phyloP scores from a whole-genome alignment of 2,797 vertebrate genomes.

The Crenichthys baileyi region DNA sequence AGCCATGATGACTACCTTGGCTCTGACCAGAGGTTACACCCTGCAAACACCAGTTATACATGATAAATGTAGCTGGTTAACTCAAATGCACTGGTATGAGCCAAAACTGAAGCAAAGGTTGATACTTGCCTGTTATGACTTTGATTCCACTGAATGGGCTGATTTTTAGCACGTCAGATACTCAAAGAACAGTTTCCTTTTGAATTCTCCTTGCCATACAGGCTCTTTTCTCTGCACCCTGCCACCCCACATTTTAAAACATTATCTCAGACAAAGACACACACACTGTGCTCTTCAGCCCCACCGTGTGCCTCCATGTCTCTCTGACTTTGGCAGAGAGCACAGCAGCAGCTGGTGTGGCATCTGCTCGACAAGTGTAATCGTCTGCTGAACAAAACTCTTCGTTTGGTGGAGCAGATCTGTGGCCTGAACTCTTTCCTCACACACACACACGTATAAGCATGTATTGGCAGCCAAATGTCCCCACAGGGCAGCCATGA shows the following conservation, averaged over 20 bases:
- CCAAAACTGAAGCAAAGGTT: slow-evolving; percentile 18
- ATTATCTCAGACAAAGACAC: slow-evolving; percentile 52
- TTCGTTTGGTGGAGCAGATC: slow-evolving; percentile 74
- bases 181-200: slow-evolving; percentile 57
- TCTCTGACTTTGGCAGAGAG: slow-evolving; percentile 76
- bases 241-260: slow-evolving; percentile 36
- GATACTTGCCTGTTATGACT: slow-evolving; percentile 32
- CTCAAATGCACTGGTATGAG: slow-evolving; percentile 31
- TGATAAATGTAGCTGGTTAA: slow-evolving; percentile 44
- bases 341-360: slow-evolving; percentile 79
- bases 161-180: slow-evolving; percentile 39
- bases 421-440: slow-evolving; percentile 59
- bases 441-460: slow-evolving; percentile 28
- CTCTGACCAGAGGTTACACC: slow-evolving; percentile 37
- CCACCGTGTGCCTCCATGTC: slow-evolving; percentile 71
- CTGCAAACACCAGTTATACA: slow-evolving; percentile 28
- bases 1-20: slow-evolving; percentile 49
- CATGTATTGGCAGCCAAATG: slow-evolving; percentile 49
- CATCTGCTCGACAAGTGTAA: slow-evolving; percentile 86
- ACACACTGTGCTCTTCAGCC: slow-evolving; percentile 56
- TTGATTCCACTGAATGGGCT: slow-evolving; percentile 31
- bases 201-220: slow-evolving; percentile 57
- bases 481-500: slow-evolving; percentile 60
- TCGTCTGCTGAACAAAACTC: slow-evolving; percentile 84
- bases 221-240: slow-evolving; percentile 55